Evolutionary conservation across 1,140 invertebrate species (phyloP), one percentile per base, ranked within the genome.

Genomic region (Wiebesia pumilae): DNA sequence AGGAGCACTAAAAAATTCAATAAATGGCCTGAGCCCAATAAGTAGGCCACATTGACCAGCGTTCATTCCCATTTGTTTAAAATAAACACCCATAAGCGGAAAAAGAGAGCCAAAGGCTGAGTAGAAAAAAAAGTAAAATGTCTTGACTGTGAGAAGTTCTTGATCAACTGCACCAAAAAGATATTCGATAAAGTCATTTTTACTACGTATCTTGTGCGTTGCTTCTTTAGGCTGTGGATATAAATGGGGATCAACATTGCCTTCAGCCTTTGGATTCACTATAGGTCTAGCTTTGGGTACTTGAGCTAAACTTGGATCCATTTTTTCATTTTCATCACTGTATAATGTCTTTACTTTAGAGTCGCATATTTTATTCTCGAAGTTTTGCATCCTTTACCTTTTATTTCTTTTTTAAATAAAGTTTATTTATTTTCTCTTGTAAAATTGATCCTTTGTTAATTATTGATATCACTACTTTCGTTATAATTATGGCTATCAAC

Each of bases 81-180:
- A 99, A 93, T 99, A 99, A 35, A 99, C 98, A 35, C 98, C 99
- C 96, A 99, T 98, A 43, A 99, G 94, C 0, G 99, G 99, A 91
- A 99, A 99, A 0, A 99, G 95, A 0, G 98, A 99, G 12, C 99
- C 99, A 90, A 99, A 99, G 1, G 99, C 99, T 3, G 99, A 98
- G 92, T 99, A 99, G 94, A 99, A 99, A 95, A 99, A 99, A 93
- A 99, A 99, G 93, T 99, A 99, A 93, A 99, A 99, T 1, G 97
- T 97, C 93, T 99, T 99, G 80, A 98, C 98, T 9, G 98, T 97
- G 81, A 99, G 95, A 73, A 99, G 94, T 92, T 99, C 98, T 78
- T 97, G 97, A 92, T 98, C 97, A 7, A 98, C 96, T 38, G 96
- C 93, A 14, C 97, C 97, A 90, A 97, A 98, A 21, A 98, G 94